Conservation (phyloP, 1,140 invertebrate genomes). For the Sycophila sp. region DNA sequence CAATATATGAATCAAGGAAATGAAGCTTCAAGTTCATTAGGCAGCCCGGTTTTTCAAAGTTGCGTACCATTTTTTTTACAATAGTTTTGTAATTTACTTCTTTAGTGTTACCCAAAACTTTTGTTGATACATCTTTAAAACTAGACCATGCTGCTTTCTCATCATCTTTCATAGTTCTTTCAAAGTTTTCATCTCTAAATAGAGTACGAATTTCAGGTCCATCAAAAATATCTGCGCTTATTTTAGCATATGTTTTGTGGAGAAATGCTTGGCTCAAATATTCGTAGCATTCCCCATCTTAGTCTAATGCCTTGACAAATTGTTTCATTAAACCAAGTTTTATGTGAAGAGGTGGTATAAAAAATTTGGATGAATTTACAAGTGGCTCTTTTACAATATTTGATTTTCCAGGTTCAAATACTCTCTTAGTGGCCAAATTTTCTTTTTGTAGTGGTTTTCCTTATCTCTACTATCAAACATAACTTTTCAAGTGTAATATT, state of each 20-base stretch:
- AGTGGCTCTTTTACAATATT: slow-evolving; percentile 11
- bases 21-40: no score
- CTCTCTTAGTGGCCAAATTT: not conserved
- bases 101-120: no score
- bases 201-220: slow-evolving; percentile 24
- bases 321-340: slow-evolving; percentile 53
- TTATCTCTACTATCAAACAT: no score
- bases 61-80: no score
- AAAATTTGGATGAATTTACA: slow-evolving; percentile 15
- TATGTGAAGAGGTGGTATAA: slow-evolving; percentile 48
- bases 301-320: slow-evolving; percentile 50
- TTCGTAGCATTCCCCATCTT: slow-evolving; percentile 45
- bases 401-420: not conserved
- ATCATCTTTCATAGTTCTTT: slow-evolving; percentile 16
- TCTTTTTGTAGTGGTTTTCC: not conserved
- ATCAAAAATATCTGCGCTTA: slow-evolving; percentile 21
- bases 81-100: no score
- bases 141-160: slow-evolving; percentile 31
- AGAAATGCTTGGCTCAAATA: slow-evolving; percentile 2
- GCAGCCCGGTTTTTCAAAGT: no score
- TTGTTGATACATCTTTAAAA: slow-evolving; percentile 32
- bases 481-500: no score
- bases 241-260: slow-evolving; percentile 3
- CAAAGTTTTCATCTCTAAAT: slow-evolving; percentile 30
- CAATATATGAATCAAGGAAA: no score